phyloP scores from a whole-genome alignment of 2,888 invertebrate genomes.

The Rosalia funebris region DNA sequence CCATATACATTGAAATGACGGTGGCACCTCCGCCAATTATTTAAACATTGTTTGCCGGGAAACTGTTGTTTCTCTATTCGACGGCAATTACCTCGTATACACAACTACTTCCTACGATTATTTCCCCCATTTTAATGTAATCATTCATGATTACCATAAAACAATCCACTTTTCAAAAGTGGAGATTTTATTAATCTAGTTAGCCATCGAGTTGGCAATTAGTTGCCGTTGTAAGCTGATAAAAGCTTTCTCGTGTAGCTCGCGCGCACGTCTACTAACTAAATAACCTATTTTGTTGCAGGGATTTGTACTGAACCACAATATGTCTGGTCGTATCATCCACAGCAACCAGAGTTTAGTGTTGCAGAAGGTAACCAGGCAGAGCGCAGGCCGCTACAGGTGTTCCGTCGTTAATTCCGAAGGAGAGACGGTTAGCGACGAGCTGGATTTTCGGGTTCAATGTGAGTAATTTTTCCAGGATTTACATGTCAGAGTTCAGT shows the following conservation, averaged over 20 bases:
- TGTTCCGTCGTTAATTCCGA: conserved; percentile 89
- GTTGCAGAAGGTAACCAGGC: conserved; percentile 87
- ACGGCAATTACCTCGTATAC: no score
- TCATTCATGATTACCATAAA: no score
- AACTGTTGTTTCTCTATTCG: no score
- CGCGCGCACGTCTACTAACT: conserved; percentile 20
- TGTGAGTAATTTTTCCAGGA: conserved; percentile 77
- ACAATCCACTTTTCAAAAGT: no score
- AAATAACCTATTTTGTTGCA: conserved; percentile 63
- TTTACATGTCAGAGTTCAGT: no score
- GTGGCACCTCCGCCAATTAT: no score
- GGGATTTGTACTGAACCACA: conserved; percentile 84
- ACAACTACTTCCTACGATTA: no score
- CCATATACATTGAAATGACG: no score
- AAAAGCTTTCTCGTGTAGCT: conserved; percentile 48
- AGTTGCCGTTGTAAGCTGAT: conserved; percentile 32
- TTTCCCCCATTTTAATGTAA: no score
- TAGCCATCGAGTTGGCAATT: conserved; percentile 5
- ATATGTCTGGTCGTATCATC: conserved; percentile 87
- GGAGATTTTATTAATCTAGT: conserved; percentile 7
- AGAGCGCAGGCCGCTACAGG: conserved; percentile 86
- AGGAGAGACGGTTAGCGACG: conserved; percentile 88
- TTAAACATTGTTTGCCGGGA: no score
- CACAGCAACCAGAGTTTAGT: conserved; percentile 93
- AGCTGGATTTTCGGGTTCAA: conserved; percentile 85